These are phyloP conservation scores for Aleiodes sp. DNA, from an alignment of 1,140 invertebrate species.

Conservation along the genomic window DNA sequence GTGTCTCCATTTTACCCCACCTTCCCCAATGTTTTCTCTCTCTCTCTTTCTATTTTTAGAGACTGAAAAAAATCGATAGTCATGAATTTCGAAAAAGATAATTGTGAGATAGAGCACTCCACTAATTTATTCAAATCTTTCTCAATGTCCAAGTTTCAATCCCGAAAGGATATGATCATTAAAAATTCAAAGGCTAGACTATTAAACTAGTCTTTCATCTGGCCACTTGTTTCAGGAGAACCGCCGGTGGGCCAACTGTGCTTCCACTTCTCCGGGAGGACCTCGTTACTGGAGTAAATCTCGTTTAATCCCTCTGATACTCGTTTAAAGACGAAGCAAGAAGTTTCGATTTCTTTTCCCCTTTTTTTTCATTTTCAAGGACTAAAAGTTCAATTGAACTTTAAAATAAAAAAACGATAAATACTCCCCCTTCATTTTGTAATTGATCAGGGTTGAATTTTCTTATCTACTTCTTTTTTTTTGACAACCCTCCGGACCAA, in stretches of 20 bases:
- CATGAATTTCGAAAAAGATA: too few species aligned
- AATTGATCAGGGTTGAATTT: not conserved
- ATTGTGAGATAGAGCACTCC: too few species aligned
- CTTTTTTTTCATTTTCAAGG: not conserved
- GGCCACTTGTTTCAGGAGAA: conserved; percentile 50
- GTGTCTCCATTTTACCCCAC: too few species aligned
- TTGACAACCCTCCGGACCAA: conserved; percentile 12
- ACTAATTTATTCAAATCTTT: not conserved
- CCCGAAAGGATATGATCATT: not conserved
- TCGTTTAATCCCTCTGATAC: conserved; percentile 35
- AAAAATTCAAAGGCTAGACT: conserved; percentile 18
- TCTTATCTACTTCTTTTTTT: not conserved
- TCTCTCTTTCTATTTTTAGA: too few species aligned
- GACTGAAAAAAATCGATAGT: too few species aligned
- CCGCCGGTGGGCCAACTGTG: conserved; percentile 50
- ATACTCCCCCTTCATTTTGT: not conserved
- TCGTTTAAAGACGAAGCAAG: not conserved
- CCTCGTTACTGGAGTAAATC: conserved; percentile 55
- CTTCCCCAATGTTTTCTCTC: too few species aligned
- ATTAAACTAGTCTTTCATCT: conserved; percentile 1
- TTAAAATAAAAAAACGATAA: not conserved
- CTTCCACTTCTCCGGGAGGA: conserved; percentile 56
- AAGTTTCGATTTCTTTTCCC: not conserved
- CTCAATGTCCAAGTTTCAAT: not conserved
- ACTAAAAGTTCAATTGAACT: not conserved